A percentile compares a stretch with the other conserved stretches of the same genome.
These are phyloP conservation scores for Tetragnatha versicolor DNA, from an alignment of 1,140 invertebrate genomes.

Conservation along the genomic window DNA sequence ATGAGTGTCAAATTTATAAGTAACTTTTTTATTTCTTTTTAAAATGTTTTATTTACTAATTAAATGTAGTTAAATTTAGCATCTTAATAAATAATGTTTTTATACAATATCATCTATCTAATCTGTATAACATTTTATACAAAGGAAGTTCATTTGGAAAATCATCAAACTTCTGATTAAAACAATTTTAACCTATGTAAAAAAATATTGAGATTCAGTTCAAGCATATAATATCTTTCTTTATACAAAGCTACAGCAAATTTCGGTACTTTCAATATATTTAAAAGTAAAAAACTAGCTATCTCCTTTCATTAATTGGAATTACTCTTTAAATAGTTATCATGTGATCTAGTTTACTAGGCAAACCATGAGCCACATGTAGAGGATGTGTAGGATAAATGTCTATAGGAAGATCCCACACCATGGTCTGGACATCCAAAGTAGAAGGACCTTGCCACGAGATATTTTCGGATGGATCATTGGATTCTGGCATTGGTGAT, in stretches of 20 bases:
- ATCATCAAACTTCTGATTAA: too few species aligned
- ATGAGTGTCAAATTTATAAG: neutral
- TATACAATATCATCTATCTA: too few species aligned
- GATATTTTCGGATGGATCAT: constrained; percentile 65
- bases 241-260: too few species aligned
- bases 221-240: too few species aligned
- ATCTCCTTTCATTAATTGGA: too few species aligned
- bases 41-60: neutral
- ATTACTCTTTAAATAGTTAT: constrained; percentile 44
- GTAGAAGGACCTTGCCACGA: constrained; percentile 84
- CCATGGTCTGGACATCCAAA: constrained; percentile 94
- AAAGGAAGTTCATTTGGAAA: too few species aligned
- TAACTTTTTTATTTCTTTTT: neutral
- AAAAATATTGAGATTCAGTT: too few species aligned
- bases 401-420: constrained; percentile 94
- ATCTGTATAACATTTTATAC: too few species aligned
- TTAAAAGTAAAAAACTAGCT: too few species aligned
- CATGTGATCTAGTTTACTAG: constrained; percentile 46
- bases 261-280: too few species aligned
- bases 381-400: constrained; percentile 88
- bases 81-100: neutral
- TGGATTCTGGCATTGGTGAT: constrained; percentile 39
- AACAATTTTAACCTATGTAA: too few species aligned
- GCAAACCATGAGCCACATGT: constrained; percentile 69
- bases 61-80: neutral